phyloP scores from a whole-genome alignment of 2,888 invertebrate genomes.

The Morpho deidamia region DNA sequence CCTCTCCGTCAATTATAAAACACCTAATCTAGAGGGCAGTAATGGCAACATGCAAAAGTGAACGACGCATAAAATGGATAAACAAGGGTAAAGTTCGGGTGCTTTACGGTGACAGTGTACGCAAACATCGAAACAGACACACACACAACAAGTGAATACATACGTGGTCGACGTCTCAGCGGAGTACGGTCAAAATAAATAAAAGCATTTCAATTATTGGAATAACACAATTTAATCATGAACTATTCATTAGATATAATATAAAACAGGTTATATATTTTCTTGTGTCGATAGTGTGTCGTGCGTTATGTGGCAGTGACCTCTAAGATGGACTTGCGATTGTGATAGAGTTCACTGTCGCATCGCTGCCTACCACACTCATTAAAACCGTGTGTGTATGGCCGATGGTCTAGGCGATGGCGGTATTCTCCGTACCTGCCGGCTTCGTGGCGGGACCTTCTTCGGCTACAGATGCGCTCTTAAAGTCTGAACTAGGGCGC shows the following conservation, averaged over 20 bases:
- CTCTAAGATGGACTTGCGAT: conserved; percentile 42
- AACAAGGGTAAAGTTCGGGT: conserved; percentile 50
- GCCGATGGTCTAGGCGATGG: conserved; percentile 69
- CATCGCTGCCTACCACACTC: conserved; percentile 66
- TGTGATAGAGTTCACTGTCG: conserved; percentile 59
- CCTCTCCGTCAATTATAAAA: too few relatives aligned
- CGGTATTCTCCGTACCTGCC: conserved; percentile 68
- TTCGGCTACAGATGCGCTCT: conserved; percentile 79
- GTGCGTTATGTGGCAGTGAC: conserved; percentile 66
- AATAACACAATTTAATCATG: conserved; percentile 79
- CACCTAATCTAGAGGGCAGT: conserved; percentile 8
- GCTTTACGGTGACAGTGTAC: conserved; percentile 70
- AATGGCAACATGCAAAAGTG: conserved; percentile 61
- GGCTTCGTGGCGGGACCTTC: conserved; percentile 61
- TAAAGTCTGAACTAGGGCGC: conserved; percentile 93
- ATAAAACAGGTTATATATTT: conserved; percentile 75
- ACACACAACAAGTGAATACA: conserved; percentile 74
- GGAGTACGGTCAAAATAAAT: conserved; percentile 76
- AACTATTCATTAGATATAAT: conserved; percentile 71
- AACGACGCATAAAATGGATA: conserved; percentile 56
- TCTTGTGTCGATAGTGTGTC: conserved; percentile 71
- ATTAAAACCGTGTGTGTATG: conserved; percentile 53
- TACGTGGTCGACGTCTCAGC: conserved; percentile 77
- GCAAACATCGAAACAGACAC: conserved; percentile 76
- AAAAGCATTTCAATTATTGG: conserved; percentile 76